Evolutionary conservation across 1,140 invertebrate species (phyloP), one percentile per base, ranked within the genome.

Genomic region (Drosophila pallidifrons): DNA sequence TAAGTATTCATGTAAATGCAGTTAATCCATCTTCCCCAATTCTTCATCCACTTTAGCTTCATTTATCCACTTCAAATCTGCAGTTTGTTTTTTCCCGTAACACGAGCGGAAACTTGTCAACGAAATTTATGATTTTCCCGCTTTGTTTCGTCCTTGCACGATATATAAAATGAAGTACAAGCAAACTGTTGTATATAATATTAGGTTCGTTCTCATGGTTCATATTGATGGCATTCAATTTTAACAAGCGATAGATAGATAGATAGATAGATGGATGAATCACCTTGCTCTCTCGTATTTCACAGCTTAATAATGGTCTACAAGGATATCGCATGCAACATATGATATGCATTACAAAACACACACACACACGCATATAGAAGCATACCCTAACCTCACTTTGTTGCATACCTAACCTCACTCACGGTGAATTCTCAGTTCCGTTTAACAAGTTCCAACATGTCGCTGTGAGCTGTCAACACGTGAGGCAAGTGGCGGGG

Each of bases 381-480:
- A 25, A 25, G 20, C 25, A 54, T 57, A 57, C 54, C 54, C 54
- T 57, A 57, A 57, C 54, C 35, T 57, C 54, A 57, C 35, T 25
- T 25, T 41, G 7, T 38, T 8, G 6, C 11, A 30, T 1, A 52
- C 49, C 11, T 52, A 52, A 52, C 49, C 49, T 52, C 25, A 52
- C 49, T 52, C 11, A 8, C 35, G 8, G 7, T 10, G 20, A 11
- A 45, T 8, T 28, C 49, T 13, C 58, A n/a, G 32, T 15, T 41
- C 38, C 67, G 63, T 54, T 63, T 45, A 45, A 63, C 38, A 60
- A 45, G 47, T 30, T 52, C 38, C 58, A 25, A 1, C 28, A 35
- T 65, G 68, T 51, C 15, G 59, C 51, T 4, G 30, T 43, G 59
- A 10, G 15, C 58, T 70, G 58, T 70, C 67, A 70, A 35, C 54